Base-by-base conservation (phyloP, 2,888 invertebrate species). In the Buathra laborator region DNA sequence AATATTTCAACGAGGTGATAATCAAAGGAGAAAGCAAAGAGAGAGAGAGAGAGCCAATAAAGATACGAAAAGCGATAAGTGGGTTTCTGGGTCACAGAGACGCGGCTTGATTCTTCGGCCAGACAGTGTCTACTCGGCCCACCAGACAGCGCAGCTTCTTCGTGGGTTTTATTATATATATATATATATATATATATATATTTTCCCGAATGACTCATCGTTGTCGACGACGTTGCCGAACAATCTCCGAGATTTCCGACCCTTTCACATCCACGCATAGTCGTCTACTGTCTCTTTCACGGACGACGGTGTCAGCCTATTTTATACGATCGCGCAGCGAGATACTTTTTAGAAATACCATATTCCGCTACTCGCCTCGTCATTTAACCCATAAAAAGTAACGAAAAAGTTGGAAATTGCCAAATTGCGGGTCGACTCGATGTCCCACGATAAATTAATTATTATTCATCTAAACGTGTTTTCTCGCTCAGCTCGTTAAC, bases 31-130 rank as follows among this genome's bases (percentile, higher is more conserved):
- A 79, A n/a, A 16, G 19, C 32, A 51, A 12, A 1, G 51, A 9
- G 12, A 51, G 29, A 46, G 64, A 67, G 64, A 51, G 66, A 56
- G 16, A 67, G 71, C 43, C 53, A 51, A 48, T 48, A 62, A 66
- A 84, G 72, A 80, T 78, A 86, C 70, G 81, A 78, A 46, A 64
- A 53, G 53, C 71, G 66, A 56, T 75, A 87, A 87, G 88, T 89
- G 86, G 87, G 89, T 87, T 88, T 87, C 82, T 88, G 77, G 88
- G 87, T 86, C 86, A 84, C 68, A 72, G 83, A 71, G 77, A 80
- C 56, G 79, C 46, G 67, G 66, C 74, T 66, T 74, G 64, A 77
- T 82, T 71, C 56, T 82, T 71, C 56, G 56, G 14, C 59, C 71
- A 64, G 66, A 53, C 74, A 74, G 68, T 77, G 37, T 74, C 68